Conservation (phyloP, 2,888 invertebrate genomes). For the Nasonovia ribisnigri region DNA sequence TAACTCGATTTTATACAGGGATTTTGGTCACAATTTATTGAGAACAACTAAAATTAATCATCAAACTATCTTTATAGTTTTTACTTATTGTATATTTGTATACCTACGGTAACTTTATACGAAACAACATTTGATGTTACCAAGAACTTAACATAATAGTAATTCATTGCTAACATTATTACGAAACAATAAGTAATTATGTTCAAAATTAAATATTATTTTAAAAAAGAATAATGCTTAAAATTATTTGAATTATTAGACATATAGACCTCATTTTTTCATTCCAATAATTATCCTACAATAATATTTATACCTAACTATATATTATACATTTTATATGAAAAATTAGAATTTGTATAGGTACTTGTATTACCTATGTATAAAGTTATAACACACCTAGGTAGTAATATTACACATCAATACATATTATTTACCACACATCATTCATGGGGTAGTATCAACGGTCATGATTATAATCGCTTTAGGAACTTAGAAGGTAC, state of each 20-base stretch:
- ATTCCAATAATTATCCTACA: neutral
- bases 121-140: neutral
- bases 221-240: neutral
- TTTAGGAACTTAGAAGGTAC: constrained; percentile 4
- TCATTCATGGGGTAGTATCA: neutral
- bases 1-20: neutral
- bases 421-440: neutral
- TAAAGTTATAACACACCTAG: neutral
- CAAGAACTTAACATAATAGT: too few relatives aligned
- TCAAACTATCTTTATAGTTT: neutral
- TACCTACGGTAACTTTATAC: neutral
- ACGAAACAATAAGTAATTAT: neutral
- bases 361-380: neutral
- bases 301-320: neutral
- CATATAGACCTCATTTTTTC: constrained; percentile 2
- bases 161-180: neutral
- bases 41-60: neutral
- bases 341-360: neutral
- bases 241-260: neutral
- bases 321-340: neutral
- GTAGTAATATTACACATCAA: neutral
- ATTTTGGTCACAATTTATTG: neutral
- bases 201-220: neutral
- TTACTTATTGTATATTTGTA: neutral
- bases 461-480: neutral